Evolutionary conservation across 2,113 vertebrate species (phyloP).

Genomic region (Abramis brama): DNA sequence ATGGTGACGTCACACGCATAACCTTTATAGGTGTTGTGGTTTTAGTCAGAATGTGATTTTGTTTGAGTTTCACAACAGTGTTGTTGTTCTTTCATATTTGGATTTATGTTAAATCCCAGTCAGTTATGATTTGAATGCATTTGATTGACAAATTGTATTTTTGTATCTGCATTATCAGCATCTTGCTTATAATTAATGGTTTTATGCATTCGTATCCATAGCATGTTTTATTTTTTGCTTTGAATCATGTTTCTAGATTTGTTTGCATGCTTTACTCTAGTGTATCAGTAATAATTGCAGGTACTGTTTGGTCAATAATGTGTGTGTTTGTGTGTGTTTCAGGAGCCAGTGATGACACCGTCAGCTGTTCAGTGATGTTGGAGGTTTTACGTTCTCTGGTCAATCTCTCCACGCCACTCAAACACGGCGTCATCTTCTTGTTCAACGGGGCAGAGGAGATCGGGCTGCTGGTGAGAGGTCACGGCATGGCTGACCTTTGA

Average conservation of each 20-base stretch:
- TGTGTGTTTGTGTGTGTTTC: conserved; percentile 47
- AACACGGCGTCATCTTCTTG: conserved; percentile 91
- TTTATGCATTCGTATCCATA: no score
- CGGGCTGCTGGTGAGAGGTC: conserved; percentile 85
- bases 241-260: neutral
- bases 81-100: neutral
- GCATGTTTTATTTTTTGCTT: neutral
- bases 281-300: neutral
- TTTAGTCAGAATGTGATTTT: no score
- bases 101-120: neutral
- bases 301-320: neutral
- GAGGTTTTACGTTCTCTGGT: conserved; percentile 90
- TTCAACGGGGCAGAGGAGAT: conserved; percentile 99
- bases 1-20: no score
- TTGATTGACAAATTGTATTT: no score
- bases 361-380: conserved; percentile 97
- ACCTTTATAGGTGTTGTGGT: no score
- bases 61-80: no score
- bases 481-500: neutral
- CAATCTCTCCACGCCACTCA: conserved; percentile 81
- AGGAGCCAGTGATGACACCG: conserved; percentile 98
- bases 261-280: no score
- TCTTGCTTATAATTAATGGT: no score
- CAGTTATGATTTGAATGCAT: neutral
- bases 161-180: no score